Conservation (phyloP, 2,113 vertebrate genomes). For the Nematolebias whitei region DNA sequence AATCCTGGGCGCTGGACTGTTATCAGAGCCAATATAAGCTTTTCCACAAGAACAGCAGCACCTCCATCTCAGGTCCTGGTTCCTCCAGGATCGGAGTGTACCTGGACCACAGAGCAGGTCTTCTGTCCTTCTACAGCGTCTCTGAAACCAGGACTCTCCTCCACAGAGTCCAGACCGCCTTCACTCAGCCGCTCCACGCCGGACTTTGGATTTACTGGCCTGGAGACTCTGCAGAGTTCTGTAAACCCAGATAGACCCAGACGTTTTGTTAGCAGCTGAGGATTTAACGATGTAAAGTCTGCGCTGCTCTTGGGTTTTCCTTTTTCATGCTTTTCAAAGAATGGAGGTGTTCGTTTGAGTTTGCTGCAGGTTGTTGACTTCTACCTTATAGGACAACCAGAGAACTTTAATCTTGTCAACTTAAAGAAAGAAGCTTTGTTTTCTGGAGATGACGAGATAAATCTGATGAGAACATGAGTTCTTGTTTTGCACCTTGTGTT, state of each 20-base stretch:
- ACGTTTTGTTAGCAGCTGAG: background rate
- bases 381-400: no score
- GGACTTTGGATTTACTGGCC: background rate
- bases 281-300: background rate
- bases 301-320: background rate
- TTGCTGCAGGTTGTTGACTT: no score
- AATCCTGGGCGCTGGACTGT: slow-evolving; percentile 15
- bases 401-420: no score
- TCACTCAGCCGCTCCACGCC: slow-evolving; percentile 4
- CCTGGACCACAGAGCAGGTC: slow-evolving; percentile 1
- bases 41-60: background rate
- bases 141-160: slow-evolving; percentile 3
- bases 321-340: no score
- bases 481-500: no score
- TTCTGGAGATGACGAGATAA: no score
- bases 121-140: slow-evolving; percentile 14
- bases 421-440: no score
- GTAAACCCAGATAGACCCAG: background rate
- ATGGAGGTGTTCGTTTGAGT: no score
- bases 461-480: no score
- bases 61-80: background rate
- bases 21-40: background rate
- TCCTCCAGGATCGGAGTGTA: slow-evolving; percentile 6
- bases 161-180: slow-evolving; percentile 6
- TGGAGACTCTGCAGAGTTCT: background rate